phyloP scores from a whole-genome alignment of 2,797 vertebrate species.

The Sebastes hubbsi region DNA sequence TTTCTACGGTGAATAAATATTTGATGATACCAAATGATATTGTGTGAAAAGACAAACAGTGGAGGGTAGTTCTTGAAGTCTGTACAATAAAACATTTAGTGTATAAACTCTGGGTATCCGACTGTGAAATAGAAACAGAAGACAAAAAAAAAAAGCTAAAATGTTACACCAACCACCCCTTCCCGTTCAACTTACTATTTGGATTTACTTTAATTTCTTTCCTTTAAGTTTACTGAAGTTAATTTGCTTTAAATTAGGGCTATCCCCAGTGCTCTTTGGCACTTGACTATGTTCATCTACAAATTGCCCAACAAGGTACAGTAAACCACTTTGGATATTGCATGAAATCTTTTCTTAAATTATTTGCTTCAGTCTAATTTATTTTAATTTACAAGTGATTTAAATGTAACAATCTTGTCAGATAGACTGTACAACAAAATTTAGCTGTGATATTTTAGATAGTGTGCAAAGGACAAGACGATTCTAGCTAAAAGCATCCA shows the following conservation, averaged over 20 bases:
- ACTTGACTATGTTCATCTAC: conserved; percentile 85
- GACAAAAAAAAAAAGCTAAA: conserved; percentile 60
- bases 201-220: conserved; percentile 83
- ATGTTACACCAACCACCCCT: conserved; percentile 83
- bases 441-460: conserved; percentile 57
- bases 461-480: conserved; percentile 74
- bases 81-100: conserved; percentile 74
- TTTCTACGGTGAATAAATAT: conserved; percentile 42
- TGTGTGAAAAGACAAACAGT: conserved; percentile 37
- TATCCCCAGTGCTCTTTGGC: conserved; percentile 83
- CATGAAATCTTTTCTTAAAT: conserved; percentile 62
- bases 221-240: conserved; percentile 85
- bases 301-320: conserved; percentile 84
- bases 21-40: conserved; percentile 53
- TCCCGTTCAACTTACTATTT: conserved; percentile 73
- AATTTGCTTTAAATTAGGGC: conserved; percentile 80
- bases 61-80: conserved; percentile 41
- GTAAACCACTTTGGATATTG: conserved; percentile 82
- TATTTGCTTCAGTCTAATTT: conserved; percentile 52
- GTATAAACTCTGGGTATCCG: conserved; percentile 86
- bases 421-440: conserved; percentile 54
- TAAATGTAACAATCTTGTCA: conserved; percentile 39
- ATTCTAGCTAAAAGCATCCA: conserved; percentile 71
- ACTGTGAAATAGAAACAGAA: conserved; percentile 72
- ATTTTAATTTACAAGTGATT: conserved; percentile 66